Evolutionary conservation across 2,113 vertebrate genomes (phyloP).

Genomic region (Nibea albiflora): DNA sequence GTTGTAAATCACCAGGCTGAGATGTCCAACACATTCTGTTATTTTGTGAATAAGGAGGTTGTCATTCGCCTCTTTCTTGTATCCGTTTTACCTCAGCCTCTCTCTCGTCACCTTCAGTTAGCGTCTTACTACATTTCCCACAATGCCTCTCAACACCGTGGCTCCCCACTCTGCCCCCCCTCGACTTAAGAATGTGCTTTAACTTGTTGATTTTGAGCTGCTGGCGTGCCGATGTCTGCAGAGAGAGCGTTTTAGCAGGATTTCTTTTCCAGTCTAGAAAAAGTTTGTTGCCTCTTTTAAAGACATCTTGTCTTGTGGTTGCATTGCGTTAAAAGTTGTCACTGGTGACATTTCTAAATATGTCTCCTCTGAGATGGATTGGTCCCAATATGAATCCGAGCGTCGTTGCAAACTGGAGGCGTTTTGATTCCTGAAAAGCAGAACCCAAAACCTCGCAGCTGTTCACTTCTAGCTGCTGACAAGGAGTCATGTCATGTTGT

Average conservation of each 20-base stretch:
- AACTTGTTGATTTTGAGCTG: slow-evolving; percentile 47
- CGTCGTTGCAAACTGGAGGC: neutral
- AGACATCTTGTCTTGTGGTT: neutral
- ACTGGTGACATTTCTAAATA: neutral
- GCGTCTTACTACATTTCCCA: slow-evolving; percentile 53
- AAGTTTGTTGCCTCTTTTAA: neutral
- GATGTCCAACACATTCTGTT: slow-evolving; percentile 37
- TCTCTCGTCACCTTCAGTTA: neutral
- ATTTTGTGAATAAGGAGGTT: slow-evolving; percentile 7
- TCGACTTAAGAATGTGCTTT: slow-evolving; percentile 13
- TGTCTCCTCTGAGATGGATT: neutral
- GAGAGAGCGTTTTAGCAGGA: neutral
- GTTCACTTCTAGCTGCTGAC: neutral
- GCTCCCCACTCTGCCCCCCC: neutral
- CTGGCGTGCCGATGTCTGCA: neutral
- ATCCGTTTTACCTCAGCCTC: neutral
- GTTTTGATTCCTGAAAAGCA: neutral
- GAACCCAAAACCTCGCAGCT: neutral
- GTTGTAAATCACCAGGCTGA: slow-evolving; percentile 60
- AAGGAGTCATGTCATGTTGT: neutral
- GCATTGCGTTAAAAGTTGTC: slow-evolving; percentile 18
- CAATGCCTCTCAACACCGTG: slow-evolving; percentile 26
- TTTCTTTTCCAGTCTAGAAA: neutral
- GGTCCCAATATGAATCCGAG: neutral
- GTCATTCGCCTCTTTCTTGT: slow-evolving; percentile 15